A percentile compares a stretch with the other conserved stretches of the same genome.
These are phyloP conservation scores for Pseudorectes ferrugineus DNA, from an alignment of 2,113 vertebrate genomes.

Conservation along the genomic window DNA sequence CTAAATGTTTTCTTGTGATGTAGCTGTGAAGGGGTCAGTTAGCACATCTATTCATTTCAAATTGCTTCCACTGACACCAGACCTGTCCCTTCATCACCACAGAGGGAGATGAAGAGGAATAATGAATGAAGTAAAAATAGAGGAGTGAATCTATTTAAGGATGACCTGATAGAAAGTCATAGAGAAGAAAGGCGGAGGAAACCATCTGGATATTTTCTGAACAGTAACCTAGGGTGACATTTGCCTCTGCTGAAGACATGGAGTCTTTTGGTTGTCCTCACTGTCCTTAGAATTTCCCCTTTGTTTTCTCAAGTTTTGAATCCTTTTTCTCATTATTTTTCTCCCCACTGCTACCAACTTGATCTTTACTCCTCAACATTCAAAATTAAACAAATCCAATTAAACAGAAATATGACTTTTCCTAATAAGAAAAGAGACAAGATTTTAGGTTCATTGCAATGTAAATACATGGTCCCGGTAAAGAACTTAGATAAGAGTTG, in stretches of 20 bases:
- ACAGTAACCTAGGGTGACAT: conserved; percentile 8
- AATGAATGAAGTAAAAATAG: conserved; percentile 63
- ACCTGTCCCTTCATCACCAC: conserved; percentile 2
- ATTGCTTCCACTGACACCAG: conserved; percentile 36
- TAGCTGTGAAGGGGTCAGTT: conserved; percentile 20
- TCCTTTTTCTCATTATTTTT: not conserved
- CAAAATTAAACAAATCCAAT: not conserved
- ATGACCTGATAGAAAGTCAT: conserved; percentile 42
- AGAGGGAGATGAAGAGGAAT: conserved; percentile 25
- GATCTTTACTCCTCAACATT: not conserved
- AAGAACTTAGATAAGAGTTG: not conserved
- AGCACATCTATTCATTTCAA: conserved; percentile 42
- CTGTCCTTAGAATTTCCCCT: not conserved
- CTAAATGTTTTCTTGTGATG: not conserved
- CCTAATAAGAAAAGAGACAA: not conserved
- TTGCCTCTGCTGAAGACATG: not conserved
- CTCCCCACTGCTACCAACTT: not conserved
- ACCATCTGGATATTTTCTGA: conserved; percentile 45
- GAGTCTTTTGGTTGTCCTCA: not conserved
- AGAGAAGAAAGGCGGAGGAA: conserved; percentile 1
- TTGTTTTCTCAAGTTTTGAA: not conserved
- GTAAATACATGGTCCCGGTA: not conserved
- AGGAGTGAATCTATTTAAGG: conserved; percentile 43
- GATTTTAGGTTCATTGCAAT: not conserved
- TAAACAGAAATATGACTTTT: not conserved